A percentile compares a stretch with the other conserved stretches of the same genome.
Evolutionary conservation across 1,140 invertebrate genomes (phyloP).

Genomic region (Olivierus martensii): DNA sequence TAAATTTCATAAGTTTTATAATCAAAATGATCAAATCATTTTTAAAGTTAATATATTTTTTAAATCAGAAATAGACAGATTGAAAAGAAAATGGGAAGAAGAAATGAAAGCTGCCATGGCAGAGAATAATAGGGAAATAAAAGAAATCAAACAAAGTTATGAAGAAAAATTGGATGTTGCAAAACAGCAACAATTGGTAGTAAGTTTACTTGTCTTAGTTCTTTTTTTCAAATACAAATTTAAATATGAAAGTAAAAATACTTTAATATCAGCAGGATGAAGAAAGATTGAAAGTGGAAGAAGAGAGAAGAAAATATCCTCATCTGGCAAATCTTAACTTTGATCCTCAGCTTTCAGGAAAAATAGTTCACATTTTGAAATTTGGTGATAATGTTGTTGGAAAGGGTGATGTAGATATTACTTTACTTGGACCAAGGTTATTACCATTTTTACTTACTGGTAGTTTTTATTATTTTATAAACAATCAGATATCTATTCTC

Average conservation of each 20-base stretch:
- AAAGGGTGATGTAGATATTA: constrained; percentile 34
- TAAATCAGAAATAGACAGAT: constrained; percentile 25
- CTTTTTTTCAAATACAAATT: not conserved
- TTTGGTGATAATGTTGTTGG: constrained; percentile 35
- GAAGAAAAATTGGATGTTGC: constrained; percentile 37
- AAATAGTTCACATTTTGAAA: constrained; percentile 41
- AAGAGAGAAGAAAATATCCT: constrained; percentile 36
- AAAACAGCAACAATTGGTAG: constrained; percentile 24
- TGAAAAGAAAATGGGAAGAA: constrained; percentile 31
- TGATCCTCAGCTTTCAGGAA: constrained; percentile 41
- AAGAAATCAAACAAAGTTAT: constrained; percentile 39
- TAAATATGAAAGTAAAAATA: not conserved
- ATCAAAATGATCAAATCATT: too few species aligned
- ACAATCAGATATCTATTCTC: too few species aligned
- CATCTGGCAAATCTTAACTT: constrained; percentile 46
- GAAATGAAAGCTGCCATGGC: constrained; percentile 40
- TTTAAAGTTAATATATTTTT: too few species aligned
- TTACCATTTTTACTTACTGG: not conserved
- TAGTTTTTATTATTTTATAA: too few species aligned
- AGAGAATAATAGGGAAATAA: constrained; percentile 42
- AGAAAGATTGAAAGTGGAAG: constrained; percentile 25
- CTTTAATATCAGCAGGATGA: not conserved
- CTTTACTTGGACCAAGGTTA: constrained; percentile 41
- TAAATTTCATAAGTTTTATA: too few species aligned
- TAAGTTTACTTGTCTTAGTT: too few species aligned